Percentiles rank a stretch among this genome's conserved stretches.
Evolutionary conservation across 2,797 vertebrate genomes (phyloP).

Genomic region (Tachyglossus aculeatus): DNA sequence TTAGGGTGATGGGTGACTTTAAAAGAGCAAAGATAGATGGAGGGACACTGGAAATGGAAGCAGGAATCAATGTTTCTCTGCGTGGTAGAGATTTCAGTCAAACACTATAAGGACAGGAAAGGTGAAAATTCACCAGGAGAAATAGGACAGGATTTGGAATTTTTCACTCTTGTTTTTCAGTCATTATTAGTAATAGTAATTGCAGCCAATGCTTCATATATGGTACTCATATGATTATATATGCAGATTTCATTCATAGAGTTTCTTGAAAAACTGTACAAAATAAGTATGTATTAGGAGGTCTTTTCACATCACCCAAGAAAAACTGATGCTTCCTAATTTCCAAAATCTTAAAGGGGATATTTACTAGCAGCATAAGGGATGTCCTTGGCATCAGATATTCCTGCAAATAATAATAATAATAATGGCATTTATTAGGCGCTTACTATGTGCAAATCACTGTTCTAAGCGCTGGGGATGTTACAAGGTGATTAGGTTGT

Average conservation of each 20-base stretch:
- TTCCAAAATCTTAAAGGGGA: conserved; percentile 30
- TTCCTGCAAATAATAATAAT: too few relatives aligned
- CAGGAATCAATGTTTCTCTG: neutral
- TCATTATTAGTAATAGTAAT: neutral
- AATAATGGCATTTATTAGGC: too few relatives aligned
- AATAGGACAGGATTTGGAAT: neutral
- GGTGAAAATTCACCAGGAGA: neutral
- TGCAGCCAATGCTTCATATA: too few relatives aligned
- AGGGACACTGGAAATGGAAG: neutral
- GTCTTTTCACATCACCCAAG: conserved; percentile 30
- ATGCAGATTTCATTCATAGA: too few relatives aligned
- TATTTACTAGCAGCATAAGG: conserved; percentile 47
- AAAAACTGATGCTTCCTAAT: conserved; percentile 22
- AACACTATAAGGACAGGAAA: neutral
- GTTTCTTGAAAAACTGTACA: conserved; percentile 20
- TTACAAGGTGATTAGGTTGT: too few relatives aligned
- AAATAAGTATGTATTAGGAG: conserved; percentile 31
- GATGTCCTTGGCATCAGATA: conserved; percentile 11
- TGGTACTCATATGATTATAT: too few relatives aligned
- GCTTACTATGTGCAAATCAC: too few relatives aligned
- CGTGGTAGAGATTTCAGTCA: conserved; percentile 14
- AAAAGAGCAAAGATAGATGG: neutral
- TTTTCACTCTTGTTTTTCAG: neutral
- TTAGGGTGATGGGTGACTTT: neutral
- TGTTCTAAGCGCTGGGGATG: too few relatives aligned